Evolutionary conservation across 64 coral and sea anemone species (phyloP).

Genomic region (Actinia equina): DNA sequence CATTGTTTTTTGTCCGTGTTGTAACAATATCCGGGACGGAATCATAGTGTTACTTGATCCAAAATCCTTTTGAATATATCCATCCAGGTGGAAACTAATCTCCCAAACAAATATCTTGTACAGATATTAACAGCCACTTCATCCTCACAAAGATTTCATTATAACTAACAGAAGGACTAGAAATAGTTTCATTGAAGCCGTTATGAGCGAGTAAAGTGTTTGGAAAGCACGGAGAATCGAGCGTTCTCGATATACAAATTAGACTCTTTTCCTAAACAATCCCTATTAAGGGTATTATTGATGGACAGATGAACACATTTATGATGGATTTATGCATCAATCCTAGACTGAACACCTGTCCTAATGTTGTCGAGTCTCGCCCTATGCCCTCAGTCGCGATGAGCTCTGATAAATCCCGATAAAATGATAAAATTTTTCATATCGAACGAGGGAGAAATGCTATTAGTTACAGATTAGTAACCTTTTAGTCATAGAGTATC

Average conservation of each 20-base stretch:
- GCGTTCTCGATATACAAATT: neutral
- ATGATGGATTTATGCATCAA: neutral
- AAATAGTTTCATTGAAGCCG: neutral
- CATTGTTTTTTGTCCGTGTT: neutral
- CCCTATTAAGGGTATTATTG: neutral
- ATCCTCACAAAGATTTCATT: neutral
- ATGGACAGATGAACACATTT: neutral
- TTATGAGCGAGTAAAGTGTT: neutral
- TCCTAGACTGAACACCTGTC: neutral
- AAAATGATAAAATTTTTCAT: neutral
- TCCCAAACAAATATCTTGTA: neutral
- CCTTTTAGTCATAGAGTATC: neutral
- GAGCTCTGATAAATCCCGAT: neutral
- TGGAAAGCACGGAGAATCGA: neutral
- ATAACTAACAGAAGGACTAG: neutral
- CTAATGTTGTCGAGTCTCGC: neutral
- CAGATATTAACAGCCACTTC: neutral
- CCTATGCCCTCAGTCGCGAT: neutral
- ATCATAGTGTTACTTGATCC: neutral
- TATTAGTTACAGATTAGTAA: neutral
- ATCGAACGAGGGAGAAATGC: neutral
- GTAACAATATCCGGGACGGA: neutral
- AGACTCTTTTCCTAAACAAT: neutral
- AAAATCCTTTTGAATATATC: neutral
- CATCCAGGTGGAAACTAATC: neutral